Base-by-base conservation (phyloP, 2,888 invertebrate species). In the Ectobius pallidus region DNA sequence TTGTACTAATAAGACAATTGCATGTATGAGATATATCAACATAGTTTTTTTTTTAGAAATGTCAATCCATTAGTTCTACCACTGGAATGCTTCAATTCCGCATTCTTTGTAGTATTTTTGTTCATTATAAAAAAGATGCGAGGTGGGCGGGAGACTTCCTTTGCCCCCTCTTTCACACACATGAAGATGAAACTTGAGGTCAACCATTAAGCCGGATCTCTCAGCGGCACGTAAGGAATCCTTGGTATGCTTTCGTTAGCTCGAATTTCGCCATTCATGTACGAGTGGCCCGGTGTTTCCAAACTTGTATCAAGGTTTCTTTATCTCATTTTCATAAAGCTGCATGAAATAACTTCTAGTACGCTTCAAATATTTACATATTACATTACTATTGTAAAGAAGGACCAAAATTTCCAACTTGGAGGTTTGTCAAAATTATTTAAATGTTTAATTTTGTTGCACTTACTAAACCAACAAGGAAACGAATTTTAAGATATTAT, bases 121-220 rank as follows among this genome's bases (percentile, higher is more conserved):
- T 58, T 58, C 58, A 58, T 58, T 58, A 32, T 30, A 58, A 58
- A 46, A n/a, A 1, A 58, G 30, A n/a, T 30, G 30, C 58, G 30
- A 58, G n/a, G 46, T 46, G n/a, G 46, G 46, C 46, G 46, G 52
- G 14, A 32, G 16, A 58, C 58, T 58, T 25, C 52, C 52, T 52
- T 52, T 52, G 25, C n/a, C 52, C 52, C 52, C 22, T 25, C 52
- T 4, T 25, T 4, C 1, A 22, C 27, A 52, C 52, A 52, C 25
- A 58, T 58, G 58, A 58, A 58, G 58, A 58, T n/a, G 58, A n/a
- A 30, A 25, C 14, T 4, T 16, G 58, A 58, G 58, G 58, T 58
- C 58, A 58, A 16, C 3, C 58, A n/a, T 9, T 14, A 58, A 58
- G 58, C 58, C 27, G 58, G 58, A 58, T 58, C 58, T 58, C 27